Percentiles rank a stretch among this genome's conserved stretches.
These are phyloP conservation scores for Notolabrus celidotus DNA, from an alignment of 2,797 vertebrate species.

Conservation along the genomic window DNA sequence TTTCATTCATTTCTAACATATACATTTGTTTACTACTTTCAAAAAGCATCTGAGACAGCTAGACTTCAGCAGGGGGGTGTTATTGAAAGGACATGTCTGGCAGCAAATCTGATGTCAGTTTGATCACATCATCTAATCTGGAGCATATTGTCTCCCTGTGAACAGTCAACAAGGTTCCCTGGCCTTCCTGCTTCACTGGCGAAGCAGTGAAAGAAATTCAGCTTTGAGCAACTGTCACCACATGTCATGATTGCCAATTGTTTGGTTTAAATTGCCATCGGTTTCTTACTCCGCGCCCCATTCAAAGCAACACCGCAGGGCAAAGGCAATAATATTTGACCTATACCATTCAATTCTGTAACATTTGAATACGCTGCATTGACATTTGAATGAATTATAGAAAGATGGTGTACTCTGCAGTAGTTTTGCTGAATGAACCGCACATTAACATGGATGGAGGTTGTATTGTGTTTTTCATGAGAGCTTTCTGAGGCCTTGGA, in stretches of 20 bases:
- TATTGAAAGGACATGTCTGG: slow-evolving; percentile 2
- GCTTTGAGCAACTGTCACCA: slow-evolving; percentile 13
- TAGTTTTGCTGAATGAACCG: background rate
- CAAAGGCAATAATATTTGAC: slow-evolving; percentile 18
- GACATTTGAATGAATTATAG: slow-evolving; percentile 32
- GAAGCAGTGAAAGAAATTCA: slow-evolving; percentile 15
- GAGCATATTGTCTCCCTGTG: slow-evolving; percentile 20
- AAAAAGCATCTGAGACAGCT: background rate
- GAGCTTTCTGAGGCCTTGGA: background rate
- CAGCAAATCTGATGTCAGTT: slow-evolving; percentile 26
- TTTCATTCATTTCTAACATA: background rate
- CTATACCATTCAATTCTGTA: slow-evolving; percentile 13
- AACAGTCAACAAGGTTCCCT: slow-evolving; percentile 19
- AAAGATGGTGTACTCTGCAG: slow-evolving; percentile 6
- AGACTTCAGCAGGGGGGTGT: background rate
- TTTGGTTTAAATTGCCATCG: slow-evolving; percentile 5
- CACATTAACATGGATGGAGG: background rate
- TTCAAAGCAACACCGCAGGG: slow-evolving; percentile 4
- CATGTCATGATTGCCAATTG: slow-evolving; percentile 2
- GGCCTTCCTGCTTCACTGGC: slow-evolving; percentile 20
- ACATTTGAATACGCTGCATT: slow-evolving; percentile 21
- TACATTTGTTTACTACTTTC: background rate
- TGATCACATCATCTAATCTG: slow-evolving; percentile 37
- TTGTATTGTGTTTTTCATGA: background rate
- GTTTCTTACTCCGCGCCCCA: background rate